Evolutionary conservation across 1,140 invertebrate species (phyloP).

Genomic region (Brachionus angularis): DNA sequence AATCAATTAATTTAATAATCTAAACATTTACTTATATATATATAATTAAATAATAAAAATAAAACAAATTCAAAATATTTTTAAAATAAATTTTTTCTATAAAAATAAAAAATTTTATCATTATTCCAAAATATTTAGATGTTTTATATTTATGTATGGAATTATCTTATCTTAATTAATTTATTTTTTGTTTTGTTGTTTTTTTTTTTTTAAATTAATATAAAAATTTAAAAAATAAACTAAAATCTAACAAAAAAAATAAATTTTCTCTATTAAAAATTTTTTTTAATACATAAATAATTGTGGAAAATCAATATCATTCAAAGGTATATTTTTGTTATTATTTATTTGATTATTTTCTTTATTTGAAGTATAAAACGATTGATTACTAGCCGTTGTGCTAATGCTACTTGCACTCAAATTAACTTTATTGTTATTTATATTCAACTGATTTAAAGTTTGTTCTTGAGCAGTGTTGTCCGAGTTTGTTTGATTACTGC

Average conservation of each 20-base stretch:
- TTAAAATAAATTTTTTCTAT: not conserved
- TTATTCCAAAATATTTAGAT: too few relatives aligned
- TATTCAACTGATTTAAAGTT: not conserved
- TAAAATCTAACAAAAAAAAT: too few relatives aligned
- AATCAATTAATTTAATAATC: not conserved
- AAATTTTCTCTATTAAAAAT: too few relatives aligned
- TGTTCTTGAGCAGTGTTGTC: too few relatives aligned
- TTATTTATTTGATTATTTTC: conserved; percentile 3
- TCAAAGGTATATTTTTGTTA: not conserved
- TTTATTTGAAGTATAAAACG: not conserved
- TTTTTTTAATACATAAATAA: conserved; percentile 24
- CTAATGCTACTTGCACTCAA: not conserved
- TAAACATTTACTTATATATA: too few relatives aligned
- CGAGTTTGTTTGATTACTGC: not conserved
- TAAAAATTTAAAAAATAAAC: too few relatives aligned
- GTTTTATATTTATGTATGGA: too few relatives aligned
- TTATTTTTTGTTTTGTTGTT: not conserved
- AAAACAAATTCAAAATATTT: conserved; percentile 4
- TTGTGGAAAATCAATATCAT: conserved; percentile 39
- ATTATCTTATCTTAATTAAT: too few relatives aligned
- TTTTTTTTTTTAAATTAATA: too few relatives aligned
- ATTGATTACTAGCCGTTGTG: conserved; percentile 19
- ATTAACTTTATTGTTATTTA: not conserved
- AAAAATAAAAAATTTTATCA: too few relatives aligned
- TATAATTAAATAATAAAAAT: too few relatives aligned